Conservation (phyloP, 2,113 vertebrate species). For the Labrus mixtus region DNA sequence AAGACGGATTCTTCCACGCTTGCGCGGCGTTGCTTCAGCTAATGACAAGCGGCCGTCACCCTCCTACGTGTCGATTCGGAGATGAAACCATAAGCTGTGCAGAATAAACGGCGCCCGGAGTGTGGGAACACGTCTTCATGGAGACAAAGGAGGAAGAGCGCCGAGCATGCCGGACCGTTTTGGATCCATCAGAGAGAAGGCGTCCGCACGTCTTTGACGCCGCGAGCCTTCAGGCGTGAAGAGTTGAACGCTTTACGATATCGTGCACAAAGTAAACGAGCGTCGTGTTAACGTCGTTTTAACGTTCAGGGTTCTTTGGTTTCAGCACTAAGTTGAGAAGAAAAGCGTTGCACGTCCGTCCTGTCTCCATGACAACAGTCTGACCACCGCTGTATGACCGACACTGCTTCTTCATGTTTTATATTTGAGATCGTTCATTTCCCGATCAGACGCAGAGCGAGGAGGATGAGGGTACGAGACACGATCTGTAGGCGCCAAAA, state of each 20-base stretch:
- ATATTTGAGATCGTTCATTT: no score
- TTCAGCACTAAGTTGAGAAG: no score
- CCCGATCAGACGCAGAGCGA: no score
- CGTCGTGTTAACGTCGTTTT: not conserved
- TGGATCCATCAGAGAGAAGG: slow-evolving; percentile 22
- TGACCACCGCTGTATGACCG: no score
- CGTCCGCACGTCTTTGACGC: slow-evolving; percentile 21
- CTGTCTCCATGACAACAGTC: no score
- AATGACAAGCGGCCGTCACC: slow-evolving; percentile 70
- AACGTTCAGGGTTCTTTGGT: not conserved
- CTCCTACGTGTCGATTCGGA: slow-evolving; percentile 77
- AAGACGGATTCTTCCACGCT: slow-evolving; percentile 41
- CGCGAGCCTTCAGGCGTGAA: slow-evolving; percentile 1
- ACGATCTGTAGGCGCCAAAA: no score
- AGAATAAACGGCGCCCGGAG: slow-evolving; percentile 69
- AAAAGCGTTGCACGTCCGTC: no score
- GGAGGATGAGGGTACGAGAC: no score
- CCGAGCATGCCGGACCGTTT: slow-evolving; percentile 27
- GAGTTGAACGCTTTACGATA: not conserved
- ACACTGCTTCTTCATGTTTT: no score
- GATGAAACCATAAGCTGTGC: slow-evolving; percentile 71
- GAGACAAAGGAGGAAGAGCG: slow-evolving; percentile 37
- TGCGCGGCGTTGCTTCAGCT: slow-evolving; percentile 46
- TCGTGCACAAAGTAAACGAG: not conserved
- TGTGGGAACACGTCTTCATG: slow-evolving; percentile 53